Percentiles rank a stretch among this genome's conserved stretches.
Evolutionary conservation across 2,797 vertebrate species (phyloP).

Genomic region (Cuniculus paca): DNA sequence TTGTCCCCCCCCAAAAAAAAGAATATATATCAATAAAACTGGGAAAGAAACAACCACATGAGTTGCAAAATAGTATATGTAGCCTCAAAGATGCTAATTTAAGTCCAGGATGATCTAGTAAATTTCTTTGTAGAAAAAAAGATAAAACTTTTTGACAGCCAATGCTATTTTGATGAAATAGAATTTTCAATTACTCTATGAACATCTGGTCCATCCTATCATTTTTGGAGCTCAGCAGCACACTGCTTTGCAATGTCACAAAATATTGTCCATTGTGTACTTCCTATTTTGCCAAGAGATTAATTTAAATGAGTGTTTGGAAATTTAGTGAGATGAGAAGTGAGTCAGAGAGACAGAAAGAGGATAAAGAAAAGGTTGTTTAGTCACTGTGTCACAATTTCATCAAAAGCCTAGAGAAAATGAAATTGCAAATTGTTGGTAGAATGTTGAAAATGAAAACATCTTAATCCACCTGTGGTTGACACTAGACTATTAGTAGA

Average conservation of each 20-base stretch:
- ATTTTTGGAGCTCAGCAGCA: constrained; percentile 78
- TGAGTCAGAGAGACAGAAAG: constrained; percentile 58
- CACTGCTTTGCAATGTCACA: constrained; percentile 76
- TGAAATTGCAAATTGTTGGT: constrained; percentile 48
- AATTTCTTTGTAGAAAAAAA: constrained; percentile 91
- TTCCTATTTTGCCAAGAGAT: constrained; percentile 71
- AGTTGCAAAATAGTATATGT: constrained; percentile 92
- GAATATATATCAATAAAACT: constrained; percentile 83
- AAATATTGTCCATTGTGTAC: constrained; percentile 81
- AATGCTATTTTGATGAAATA: constrained; percentile 91
- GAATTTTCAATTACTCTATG: constrained; percentile 90
- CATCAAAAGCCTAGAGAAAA: constrained; percentile 71
- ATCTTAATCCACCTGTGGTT: neutral
- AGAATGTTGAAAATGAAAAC: constrained; percentile 64
- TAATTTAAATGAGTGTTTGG: constrained; percentile 72
- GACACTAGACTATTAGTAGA: neutral
- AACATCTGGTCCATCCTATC: constrained; percentile 88
- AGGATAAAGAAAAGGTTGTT: constrained; percentile 60
- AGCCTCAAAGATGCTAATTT: constrained; percentile 94
- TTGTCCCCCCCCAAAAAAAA: no score
- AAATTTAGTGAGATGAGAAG: constrained; percentile 72
- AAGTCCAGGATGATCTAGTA: constrained; percentile 92
- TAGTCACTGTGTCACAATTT: constrained; percentile 67
- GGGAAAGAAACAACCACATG: constrained; percentile 89
- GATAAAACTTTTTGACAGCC: constrained; percentile 91